These are phyloP conservation scores for Melanotaenia parkinsoni DNA, from an alignment of 2,797 vertebrate species.

Conservation along the genomic window DNA sequence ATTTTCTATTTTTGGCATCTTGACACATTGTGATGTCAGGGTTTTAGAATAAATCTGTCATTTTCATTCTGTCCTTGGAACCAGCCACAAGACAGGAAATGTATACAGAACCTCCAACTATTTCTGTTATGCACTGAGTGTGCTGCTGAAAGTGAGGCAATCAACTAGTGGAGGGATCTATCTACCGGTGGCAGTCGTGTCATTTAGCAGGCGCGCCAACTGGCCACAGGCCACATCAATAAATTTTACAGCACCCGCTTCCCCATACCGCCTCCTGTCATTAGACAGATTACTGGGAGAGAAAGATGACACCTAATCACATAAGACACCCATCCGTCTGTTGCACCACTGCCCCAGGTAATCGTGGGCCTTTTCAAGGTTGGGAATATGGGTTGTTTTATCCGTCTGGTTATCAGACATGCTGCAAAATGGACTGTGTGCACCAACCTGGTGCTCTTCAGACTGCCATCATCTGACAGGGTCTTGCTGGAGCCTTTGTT, in stretches of 20 bases:
- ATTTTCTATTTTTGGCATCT: conserved; percentile 18
- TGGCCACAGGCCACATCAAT: conserved; percentile 81
- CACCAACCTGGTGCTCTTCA: conserved; percentile 93
- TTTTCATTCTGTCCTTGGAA: conserved; percentile 67
- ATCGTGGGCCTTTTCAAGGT: conserved; percentile 54
- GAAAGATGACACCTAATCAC: conserved; percentile 78
- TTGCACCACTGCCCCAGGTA: conserved; percentile 63
- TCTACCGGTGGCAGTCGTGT: conserved; percentile 67
- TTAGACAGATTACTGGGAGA: conserved; percentile 76
- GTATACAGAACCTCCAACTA: conserved; percentile 43
- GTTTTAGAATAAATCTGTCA: conserved; percentile 40
- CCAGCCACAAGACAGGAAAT: conserved; percentile 38
- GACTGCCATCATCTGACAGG: conserved; percentile 89
- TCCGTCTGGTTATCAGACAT: conserved; percentile 56
- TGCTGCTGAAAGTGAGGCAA: conserved; percentile 63
- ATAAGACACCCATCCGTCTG: conserved; percentile 74
- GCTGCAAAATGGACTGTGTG: conserved; percentile 36
- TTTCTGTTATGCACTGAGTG: conserved; percentile 59
- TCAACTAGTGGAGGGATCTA: conserved; percentile 71
- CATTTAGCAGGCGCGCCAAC: conserved; percentile 80
- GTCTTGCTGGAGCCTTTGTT: conserved; percentile 93
- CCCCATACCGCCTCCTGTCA: conserved; percentile 73
- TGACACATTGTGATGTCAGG: conserved; percentile 15
- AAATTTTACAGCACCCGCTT: conserved; percentile 78
- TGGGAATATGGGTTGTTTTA: conserved; percentile 43